These are phyloP conservation scores for Marisa cornuarietis DNA, from an alignment of 1,140 invertebrate genomes.

Conservation along the genomic window DNA sequence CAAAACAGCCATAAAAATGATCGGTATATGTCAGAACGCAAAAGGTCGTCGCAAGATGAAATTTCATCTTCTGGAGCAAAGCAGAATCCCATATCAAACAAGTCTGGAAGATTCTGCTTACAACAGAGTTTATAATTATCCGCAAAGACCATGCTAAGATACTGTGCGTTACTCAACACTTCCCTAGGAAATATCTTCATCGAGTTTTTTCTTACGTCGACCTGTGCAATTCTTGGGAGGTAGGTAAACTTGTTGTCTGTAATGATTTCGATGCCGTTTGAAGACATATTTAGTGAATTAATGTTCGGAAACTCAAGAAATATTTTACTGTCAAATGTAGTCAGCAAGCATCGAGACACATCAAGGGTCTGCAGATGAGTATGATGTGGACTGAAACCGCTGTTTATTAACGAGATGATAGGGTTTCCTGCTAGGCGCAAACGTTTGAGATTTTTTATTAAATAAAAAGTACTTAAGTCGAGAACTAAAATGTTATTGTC, in stretches of 20 bases:
- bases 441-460: conserved; percentile 3
- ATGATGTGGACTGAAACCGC: background rate
- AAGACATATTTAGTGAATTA: background rate
- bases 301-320: conserved; percentile 15
- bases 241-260: conserved; percentile 18
- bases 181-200: conserved; percentile 16
- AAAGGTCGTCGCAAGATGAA: conserved; percentile 44
- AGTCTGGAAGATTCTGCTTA: conserved; percentile 15
- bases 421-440: conserved; percentile 17
- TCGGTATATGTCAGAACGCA: conserved; percentile 26
- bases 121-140: conserved; percentile 39
- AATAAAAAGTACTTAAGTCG: background rate
- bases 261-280: background rate
- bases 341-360: background rate
- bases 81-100: conserved; percentile 9
- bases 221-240: background rate
- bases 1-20: conserved; percentile 38
- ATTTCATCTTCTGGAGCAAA: conserved; percentile 30
- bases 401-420: background rate
- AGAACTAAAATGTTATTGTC: conserved; percentile 14
- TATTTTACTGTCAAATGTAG: background rate
- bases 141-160: conserved; percentile 18
- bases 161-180: conserved; percentile 11
- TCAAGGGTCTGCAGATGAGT: background rate
- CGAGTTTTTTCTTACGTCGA: conserved; percentile 15